These are phyloP conservation scores for Branchipolynoe longqiensis DNA, from an alignment of 2,888 invertebrate species.

Conservation along the genomic window DNA sequence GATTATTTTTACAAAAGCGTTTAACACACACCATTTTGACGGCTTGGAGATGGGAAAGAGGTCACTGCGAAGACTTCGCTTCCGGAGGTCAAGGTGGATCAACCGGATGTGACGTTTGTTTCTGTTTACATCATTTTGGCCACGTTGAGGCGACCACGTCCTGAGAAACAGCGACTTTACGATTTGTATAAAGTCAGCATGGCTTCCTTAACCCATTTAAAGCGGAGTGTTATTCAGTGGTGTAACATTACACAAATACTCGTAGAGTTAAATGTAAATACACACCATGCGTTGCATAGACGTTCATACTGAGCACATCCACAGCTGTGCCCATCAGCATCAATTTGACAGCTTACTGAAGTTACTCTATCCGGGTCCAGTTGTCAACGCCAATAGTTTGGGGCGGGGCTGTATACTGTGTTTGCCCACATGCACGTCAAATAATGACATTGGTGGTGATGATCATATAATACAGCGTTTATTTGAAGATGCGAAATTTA, in stretches of 20 bases:
- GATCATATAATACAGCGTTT: no score
- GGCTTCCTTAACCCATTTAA: not conserved
- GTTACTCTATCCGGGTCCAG: no score
- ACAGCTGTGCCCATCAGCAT: not conserved
- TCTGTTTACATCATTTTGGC: conserved; percentile 49
- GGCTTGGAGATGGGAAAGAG: conserved; percentile 56
- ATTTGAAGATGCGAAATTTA: no score
- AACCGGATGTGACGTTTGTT: conserved; percentile 59
- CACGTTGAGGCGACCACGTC: conserved; percentile 51
- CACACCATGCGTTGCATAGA: not conserved
- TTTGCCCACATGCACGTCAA: no score
- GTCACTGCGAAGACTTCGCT: conserved; percentile 21
- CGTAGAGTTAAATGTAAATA: not conserved
- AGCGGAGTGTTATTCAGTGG: not conserved
- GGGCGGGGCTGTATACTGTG: no score
- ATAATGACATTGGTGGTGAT: no score
- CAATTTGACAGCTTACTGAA: conserved; percentile 33
- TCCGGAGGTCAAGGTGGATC: conserved; percentile 52
- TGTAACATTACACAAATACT: not conserved
- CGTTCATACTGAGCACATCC: not conserved
- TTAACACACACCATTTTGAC: conserved; percentile 59
- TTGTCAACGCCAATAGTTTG: not conserved
- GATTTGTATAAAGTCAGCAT: not conserved
- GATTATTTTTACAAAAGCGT: conserved; percentile 22
- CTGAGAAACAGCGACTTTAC: not conserved